phyloP scores from a whole-genome alignment of 2,797 vertebrate genomes.

The Amblyraja radiata region DNA sequence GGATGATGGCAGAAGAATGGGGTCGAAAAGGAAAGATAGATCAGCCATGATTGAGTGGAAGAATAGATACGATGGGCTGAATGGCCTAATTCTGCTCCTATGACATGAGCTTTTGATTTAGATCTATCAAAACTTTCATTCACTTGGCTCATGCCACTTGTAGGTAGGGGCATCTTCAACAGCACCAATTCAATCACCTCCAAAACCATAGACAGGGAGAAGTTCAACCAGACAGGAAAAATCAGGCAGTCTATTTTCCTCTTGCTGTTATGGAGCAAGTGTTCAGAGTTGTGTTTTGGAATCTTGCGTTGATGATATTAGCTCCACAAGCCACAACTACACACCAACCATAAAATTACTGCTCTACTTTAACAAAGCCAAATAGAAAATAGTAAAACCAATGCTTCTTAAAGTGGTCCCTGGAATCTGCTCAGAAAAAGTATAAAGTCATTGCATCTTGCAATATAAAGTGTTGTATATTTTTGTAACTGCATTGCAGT shows the following conservation, averaged over 20 bases:
- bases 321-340: neutral
- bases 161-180: neutral
- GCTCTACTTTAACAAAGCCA: neutral
- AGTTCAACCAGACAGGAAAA: neutral
- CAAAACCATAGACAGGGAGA: neutral
- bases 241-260: neutral
- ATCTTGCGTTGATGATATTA: neutral
- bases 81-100: no score
- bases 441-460: neutral
- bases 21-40: no score
- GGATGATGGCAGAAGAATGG: no score
- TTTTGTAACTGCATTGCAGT: neutral
- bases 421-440: neutral
- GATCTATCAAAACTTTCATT: neutral
- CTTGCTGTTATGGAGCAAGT: neutral
- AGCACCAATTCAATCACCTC: neutral
- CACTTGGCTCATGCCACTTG: neutral
- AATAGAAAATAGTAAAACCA: neutral
- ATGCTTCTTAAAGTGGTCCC: neutral
- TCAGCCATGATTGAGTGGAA: no score
- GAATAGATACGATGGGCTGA: no score
- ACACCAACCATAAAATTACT: neutral
- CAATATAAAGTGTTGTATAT: neutral
- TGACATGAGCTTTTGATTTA: no score
- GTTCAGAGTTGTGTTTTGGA: neutral